Evolutionary conservation across 2,888 invertebrate species (phyloP), one percentile per base, ranked within the genome.

Genomic region (Anorthoa munda): DNA sequence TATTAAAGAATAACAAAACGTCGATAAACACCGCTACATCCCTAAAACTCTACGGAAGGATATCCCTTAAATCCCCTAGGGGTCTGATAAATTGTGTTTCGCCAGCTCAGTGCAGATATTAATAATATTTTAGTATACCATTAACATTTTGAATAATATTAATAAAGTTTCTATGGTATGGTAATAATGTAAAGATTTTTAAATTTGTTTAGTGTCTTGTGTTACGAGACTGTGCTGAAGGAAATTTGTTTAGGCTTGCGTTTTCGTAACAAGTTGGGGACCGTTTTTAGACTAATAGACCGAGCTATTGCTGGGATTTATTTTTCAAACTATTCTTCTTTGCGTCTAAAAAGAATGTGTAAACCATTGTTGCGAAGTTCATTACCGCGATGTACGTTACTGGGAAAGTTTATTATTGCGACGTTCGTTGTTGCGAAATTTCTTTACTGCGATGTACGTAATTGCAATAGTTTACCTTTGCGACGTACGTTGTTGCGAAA

Each of bases 71-170:
- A 85, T 81, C 83, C 84, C 82, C 63, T 13, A 18, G 78, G 67
- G 85, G 75, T 72, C 82, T 83, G 83, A 84, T 83, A 83, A 84
- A 83, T 83, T 83, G 83, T 83, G 84, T 81, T 84, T 84, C 70
- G 75, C 85, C 55, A 74, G 81, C 70, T 81, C 74, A 70, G 72
- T 59, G 75, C 58, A 51, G 82, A 68, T 84, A 78, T 82, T 83
- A 83, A 74, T 83, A 84, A 83, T 84, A 84, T 83, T 82, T 82
- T 78, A 84, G 72, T 77, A 69, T 66, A 78, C 72, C 67, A 84
- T 83, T 81, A 82, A 75, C 55, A 81, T 81, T 83, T 67, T 72
- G 72, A 74, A 69, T 72, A 72, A 83, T 61, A 61, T 76, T 72
- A 69, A 76, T 80, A 81, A 75, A 79, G 63, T 83, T 76, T 51